phyloP scores from a whole-genome alignment of 2,113 vertebrate species.

The Variabilichromis moorii region DNA sequence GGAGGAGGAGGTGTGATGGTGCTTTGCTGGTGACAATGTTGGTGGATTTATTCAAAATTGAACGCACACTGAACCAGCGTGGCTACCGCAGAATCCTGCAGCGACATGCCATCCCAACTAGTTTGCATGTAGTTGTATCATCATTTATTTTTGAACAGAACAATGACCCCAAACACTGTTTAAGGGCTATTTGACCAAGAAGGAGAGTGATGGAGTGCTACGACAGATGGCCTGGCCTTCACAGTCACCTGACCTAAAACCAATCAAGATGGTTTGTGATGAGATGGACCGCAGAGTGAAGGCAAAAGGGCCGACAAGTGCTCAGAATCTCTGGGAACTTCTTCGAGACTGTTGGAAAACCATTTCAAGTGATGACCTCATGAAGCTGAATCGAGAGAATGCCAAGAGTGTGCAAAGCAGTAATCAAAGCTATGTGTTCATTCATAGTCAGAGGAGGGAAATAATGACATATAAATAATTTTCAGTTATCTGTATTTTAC shows the following conservation, averaged over 20 bases:
- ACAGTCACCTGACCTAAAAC: neutral
- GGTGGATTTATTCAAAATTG: neutral
- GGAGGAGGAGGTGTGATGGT: neutral
- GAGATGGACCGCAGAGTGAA: neutral
- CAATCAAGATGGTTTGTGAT: neutral
- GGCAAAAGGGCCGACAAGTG: neutral
- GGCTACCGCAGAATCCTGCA: neutral
- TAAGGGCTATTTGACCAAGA: neutral
- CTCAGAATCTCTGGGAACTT: neutral
- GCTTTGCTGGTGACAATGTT: neutral
- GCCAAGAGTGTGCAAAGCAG: neutral
- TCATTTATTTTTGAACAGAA: neutral
- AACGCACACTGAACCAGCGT: fast-evolving
- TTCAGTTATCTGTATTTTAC: neutral
- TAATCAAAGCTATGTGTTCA: neutral
- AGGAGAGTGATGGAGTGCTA: neutral
- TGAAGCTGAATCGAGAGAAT: neutral
- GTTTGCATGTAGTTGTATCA: neutral
- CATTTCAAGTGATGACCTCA: neutral
- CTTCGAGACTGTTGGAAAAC: neutral
- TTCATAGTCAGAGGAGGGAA: neutral
- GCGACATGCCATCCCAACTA: neutral
- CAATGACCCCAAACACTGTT: neutral
- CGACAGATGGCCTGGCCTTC: neutral
- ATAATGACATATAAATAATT: neutral